phyloP scores from a whole-genome alignment of 2,113 vertebrate species.

The Myocastor coypus region DNA sequence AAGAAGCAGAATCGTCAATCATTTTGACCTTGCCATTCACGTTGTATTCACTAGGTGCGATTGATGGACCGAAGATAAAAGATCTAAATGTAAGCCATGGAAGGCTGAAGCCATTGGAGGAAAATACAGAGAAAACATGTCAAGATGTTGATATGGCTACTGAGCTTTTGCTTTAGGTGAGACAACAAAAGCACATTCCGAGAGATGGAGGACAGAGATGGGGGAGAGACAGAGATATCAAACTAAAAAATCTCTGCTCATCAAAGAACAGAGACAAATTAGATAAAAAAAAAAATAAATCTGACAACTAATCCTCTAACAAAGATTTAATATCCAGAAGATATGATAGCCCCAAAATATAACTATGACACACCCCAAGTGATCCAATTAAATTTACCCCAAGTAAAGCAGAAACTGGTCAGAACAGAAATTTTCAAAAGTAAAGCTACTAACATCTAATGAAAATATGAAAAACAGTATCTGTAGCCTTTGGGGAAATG shows the following conservation, averaged over 20 bases:
- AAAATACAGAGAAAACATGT: neutral
- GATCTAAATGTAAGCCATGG: neutral
- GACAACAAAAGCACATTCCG: neutral
- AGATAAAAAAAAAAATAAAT: neutral
- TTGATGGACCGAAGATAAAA: neutral
- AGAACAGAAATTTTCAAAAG: neutral
- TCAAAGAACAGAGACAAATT: neutral
- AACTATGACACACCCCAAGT: neutral
- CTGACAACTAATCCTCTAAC: neutral
- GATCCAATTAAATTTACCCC: neutral
- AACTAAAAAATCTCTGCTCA: neutral
- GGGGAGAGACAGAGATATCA: too few relatives aligned
- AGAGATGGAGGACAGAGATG: neutral
- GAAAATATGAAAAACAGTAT: neutral
- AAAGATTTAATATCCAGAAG: neutral
- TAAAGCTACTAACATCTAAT: neutral
- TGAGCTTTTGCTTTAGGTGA: neutral
- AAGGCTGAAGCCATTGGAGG: neutral
- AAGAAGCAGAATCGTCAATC: neutral
- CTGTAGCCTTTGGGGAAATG: neutral
- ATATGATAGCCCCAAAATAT: neutral
- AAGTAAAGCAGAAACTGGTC: neutral
- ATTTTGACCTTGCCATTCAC: neutral
- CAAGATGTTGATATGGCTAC: neutral
- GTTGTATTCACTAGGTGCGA: neutral